Percentiles rank a stretch among this genome's conserved stretches.
These are phyloP conservation scores for Melanitta fusca DNA, from an alignment of 2,797 vertebrate species.

Conservation along the genomic window DNA sequence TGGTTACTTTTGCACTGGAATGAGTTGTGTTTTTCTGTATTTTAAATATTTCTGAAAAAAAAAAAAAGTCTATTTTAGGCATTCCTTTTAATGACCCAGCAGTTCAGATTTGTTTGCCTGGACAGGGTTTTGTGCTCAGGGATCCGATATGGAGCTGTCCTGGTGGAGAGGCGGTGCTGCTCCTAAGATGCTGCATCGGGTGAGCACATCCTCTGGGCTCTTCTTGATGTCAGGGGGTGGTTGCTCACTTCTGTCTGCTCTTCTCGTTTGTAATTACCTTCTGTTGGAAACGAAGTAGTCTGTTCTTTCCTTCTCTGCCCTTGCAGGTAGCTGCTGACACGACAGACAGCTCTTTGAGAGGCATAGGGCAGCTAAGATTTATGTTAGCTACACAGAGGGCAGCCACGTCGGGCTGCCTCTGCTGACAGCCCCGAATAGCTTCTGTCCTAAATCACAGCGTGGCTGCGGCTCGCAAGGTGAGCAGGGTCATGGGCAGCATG, in stretches of 20 bases:
- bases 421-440: neutral
- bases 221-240: neutral
- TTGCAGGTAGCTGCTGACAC: neutral
- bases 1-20: conserved; percentile 7
- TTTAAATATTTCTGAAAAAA: neutral
- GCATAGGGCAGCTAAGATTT: neutral
- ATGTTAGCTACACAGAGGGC: neutral
- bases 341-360: neutral
- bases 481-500: neutral
- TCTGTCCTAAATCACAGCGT: neutral
- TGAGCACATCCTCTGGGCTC: neutral
- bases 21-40: neutral
- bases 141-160: neutral
- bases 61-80: neutral
- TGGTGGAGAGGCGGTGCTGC: neutral
- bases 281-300: neutral
- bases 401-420: neutral
- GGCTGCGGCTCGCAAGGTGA: neutral
- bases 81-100: neutral
- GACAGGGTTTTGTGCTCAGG: neutral
- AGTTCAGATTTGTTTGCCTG: neutral
- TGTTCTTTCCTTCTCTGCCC: neutral
- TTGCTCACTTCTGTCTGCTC: neutral
- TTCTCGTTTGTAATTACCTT: neutral
- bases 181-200: neutral